Percentiles rank a stretch among this genome's conserved stretches.
phyloP scores from a whole-genome alignment of 2,113 vertebrate species.

The Donacobius atricapilla region DNA sequence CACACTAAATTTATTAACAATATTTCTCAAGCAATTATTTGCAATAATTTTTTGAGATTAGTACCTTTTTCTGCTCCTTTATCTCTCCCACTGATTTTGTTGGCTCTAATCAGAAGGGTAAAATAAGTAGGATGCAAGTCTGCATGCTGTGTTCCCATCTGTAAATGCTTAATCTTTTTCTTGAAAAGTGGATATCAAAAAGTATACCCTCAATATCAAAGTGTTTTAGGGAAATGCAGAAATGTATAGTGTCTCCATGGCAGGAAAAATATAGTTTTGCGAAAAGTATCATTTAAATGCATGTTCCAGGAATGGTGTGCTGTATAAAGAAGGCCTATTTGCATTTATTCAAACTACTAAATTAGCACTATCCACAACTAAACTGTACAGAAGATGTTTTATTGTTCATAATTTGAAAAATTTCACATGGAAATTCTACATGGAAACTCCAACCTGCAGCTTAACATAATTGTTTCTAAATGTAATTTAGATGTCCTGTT shows the following conservation, averaged over 20 bases:
- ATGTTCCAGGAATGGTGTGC: background rate
- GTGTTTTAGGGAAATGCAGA: background rate
- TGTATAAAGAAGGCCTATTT: background rate
- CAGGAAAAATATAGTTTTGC: background rate
- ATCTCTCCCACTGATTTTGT: background rate
- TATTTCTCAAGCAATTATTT: background rate
- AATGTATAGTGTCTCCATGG: background rate
- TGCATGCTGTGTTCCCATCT: background rate
- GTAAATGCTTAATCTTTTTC: background rate
- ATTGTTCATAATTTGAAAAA: background rate
- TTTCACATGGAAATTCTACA: background rate
- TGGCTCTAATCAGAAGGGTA: background rate
- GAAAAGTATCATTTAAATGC: background rate
- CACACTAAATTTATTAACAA: background rate
- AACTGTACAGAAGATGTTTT: background rate
- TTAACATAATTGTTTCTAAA: background rate
- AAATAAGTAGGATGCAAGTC: background rate
- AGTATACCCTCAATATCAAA: background rate
- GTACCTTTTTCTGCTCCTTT: background rate
- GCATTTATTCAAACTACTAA: background rate
- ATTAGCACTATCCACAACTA: background rate
- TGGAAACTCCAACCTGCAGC: background rate
- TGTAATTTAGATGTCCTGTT: background rate
- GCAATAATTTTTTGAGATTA: background rate
- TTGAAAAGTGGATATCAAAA: background rate